These are phyloP conservation scores for Pseudomyrmex gracilis DNA, from an alignment of 1,140 invertebrate genomes.

Conservation along the genomic window DNA sequence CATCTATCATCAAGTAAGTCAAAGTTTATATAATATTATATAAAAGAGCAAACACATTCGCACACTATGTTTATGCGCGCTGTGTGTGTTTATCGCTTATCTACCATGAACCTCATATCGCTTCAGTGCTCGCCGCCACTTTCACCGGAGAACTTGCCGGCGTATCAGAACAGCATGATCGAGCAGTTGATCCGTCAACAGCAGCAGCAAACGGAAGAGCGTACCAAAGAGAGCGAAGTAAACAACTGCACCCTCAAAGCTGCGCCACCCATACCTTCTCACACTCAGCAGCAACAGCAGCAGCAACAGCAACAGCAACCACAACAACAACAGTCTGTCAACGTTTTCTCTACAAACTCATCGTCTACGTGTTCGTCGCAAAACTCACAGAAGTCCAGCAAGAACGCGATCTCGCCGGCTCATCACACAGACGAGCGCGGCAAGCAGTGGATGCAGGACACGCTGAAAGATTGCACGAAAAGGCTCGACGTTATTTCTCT, in stretches of 20 bases:
- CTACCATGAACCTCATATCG: constrained; percentile 26
- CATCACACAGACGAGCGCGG: constrained; percentile 63
- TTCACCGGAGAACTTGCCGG: constrained; percentile 80
- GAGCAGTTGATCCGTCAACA: constrained; percentile 85
- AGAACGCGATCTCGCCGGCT: constrained; percentile 68
- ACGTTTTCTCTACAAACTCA: constrained; percentile 58
- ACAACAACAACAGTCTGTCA: constrained; percentile 36
- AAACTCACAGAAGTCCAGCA: constrained; percentile 73
- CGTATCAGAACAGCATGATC: constrained; percentile 86
- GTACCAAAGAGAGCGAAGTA: constrained; percentile 68
- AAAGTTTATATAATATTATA: neutral
- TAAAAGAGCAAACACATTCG: constrained; percentile 22
- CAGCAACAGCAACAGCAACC: constrained; percentile 50
- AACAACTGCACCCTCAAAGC: constrained; percentile 69
- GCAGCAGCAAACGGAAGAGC: constrained; percentile 77
- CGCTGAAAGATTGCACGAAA: constrained; percentile 79
- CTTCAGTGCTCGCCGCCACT: constrained; percentile 77
- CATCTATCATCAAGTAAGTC: constrained; percentile 68
- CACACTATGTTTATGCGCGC: neutral
- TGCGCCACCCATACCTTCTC: constrained; percentile 75
- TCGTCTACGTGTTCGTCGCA: constrained; percentile 75
- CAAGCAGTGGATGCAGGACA: constrained; percentile 77
- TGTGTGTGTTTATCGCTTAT: constrained; percentile 28
- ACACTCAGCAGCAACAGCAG: constrained; percentile 62
- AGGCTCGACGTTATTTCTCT: constrained; percentile 78